A percentile compares a stretch with the other conserved stretches of the same genome.
Conservation (phyloP, 2,113 vertebrate genomes). For the Syngnathoides biaculeatus region DNA sequence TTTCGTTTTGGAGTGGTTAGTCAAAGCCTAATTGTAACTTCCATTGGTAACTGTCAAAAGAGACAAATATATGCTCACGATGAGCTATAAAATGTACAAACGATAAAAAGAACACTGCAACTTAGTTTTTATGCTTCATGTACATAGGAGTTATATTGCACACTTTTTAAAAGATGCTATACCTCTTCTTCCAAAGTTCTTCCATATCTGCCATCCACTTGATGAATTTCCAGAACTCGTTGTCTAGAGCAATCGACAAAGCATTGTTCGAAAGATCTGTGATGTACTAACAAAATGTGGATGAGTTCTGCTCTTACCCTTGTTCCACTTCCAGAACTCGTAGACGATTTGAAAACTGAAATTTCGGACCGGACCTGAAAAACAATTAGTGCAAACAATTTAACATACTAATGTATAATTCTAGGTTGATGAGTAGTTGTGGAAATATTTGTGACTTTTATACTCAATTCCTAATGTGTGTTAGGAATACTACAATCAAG, state of each 20-base stretch:
- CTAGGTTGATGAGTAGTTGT: background rate
- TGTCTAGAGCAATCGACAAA: slow-evolving; percentile 25
- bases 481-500: background rate
- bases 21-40: background rate
- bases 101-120: background rate
- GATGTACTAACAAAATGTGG: background rate
- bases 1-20: too few species aligned
- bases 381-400: background rate
- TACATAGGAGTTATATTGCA: background rate
- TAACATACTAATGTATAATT: background rate
- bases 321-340: background rate
- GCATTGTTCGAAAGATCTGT: background rate
- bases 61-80: background rate
- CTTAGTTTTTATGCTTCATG: background rate
- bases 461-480: background rate
- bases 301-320: slow-evolving; percentile 13
- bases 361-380: slow-evolving; percentile 30
- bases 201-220: slow-evolving; percentile 21
- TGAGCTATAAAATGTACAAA: background rate
- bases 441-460: background rate
- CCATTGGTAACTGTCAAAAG: background rate
- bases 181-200: slow-evolving; percentile 9
- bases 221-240: slow-evolving; percentile 27
- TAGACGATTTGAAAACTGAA: background rate
- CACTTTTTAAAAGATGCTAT: background rate